Conservation (phyloP, 2,888 invertebrate species). For the Rutpela maculata region DNA sequence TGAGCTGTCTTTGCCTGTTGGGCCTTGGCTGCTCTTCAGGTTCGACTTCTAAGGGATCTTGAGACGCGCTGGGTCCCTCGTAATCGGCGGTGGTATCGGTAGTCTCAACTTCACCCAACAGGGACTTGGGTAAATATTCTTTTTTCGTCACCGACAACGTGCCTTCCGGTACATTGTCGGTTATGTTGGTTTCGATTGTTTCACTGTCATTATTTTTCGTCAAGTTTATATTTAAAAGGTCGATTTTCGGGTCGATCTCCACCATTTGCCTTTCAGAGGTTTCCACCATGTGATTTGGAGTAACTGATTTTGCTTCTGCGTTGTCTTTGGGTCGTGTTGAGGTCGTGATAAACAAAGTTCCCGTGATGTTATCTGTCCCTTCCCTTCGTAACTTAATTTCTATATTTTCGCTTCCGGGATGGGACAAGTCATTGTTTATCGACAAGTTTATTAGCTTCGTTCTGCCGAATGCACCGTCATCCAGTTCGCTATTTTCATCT, state of each 20-base stretch:
- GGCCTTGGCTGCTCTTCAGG: conserved; percentile 67
- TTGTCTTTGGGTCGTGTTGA: neutral
- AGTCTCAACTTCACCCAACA: conserved; percentile 53
- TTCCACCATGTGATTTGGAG: neutral
- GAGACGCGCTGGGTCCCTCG: conserved; percentile 47
- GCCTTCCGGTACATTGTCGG: neutral
- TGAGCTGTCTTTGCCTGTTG: conserved; percentile 74
- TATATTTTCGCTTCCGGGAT: conserved; percentile 56
- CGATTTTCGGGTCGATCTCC: conserved; percentile 73
- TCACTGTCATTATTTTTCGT: conserved; percentile 62
- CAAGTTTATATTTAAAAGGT: conserved; percentile 72
- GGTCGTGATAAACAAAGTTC: conserved; percentile 18
- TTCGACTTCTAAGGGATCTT: conserved; percentile 38
- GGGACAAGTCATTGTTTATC: conserved; percentile 44
- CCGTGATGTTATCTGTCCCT: conserved; percentile 43
- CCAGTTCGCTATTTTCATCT: conserved; percentile 23
- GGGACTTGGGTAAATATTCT: conserved; percentile 62
- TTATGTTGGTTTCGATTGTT: conserved; percentile 37
- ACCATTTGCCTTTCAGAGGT: conserved; percentile 3
- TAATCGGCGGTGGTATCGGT: conserved; percentile 30
- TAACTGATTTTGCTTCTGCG: conserved; percentile 8
- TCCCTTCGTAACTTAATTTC: conserved; percentile 62
- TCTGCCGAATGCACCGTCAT: conserved; percentile 41
- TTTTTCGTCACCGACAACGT: conserved; percentile 49
- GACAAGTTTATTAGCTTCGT: conserved; percentile 51